phyloP scores from a whole-genome alignment of 2,888 invertebrate species.

The Linyphia triangularis region DNA sequence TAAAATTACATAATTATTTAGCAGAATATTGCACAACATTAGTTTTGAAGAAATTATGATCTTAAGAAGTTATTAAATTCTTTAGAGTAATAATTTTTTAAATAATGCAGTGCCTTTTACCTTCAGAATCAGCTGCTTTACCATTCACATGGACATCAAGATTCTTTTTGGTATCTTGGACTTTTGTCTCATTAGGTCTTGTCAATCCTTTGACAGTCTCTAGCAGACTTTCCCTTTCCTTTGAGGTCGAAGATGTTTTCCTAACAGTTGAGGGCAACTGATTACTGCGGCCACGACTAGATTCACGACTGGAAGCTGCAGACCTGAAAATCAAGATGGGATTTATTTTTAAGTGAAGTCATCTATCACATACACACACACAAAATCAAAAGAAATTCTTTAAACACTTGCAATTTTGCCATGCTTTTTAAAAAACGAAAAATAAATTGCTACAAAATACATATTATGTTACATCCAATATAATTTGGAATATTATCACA shows the following conservation, averaged over 20 bases:
- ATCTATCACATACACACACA: no score
- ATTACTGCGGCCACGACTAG: slow-evolving; percentile 76
- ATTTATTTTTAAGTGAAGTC: no score
- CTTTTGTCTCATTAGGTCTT: slow-evolving; percentile 25
- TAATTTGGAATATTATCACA: no score
- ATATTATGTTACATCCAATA: no score
- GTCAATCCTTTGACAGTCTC: slow-evolving; percentile 61
- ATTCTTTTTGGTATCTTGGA: slow-evolving; percentile 26
- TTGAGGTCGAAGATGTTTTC: slow-evolving; percentile 78
- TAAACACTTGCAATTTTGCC: no score
- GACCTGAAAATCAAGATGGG: no score
- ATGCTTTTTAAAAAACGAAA: no score
- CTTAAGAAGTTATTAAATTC: not conserved
- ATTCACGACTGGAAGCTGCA: slow-evolving; percentile 75
- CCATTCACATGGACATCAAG: slow-evolving; percentile 55
- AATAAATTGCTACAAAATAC: no score
- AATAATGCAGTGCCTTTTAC: no score
- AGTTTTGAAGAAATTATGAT: not conserved
- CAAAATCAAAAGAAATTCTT: no score
- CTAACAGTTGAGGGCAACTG: slow-evolving; percentile 76
- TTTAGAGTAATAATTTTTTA: not conserved
- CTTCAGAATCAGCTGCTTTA: slow-evolving; percentile 36
- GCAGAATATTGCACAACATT: no score
- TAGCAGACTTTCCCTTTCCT: slow-evolving; percentile 78
- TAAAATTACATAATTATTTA: no score